Conservation (phyloP, 2,113 vertebrate species). For the Thamnaconus septentrionalis region DNA sequence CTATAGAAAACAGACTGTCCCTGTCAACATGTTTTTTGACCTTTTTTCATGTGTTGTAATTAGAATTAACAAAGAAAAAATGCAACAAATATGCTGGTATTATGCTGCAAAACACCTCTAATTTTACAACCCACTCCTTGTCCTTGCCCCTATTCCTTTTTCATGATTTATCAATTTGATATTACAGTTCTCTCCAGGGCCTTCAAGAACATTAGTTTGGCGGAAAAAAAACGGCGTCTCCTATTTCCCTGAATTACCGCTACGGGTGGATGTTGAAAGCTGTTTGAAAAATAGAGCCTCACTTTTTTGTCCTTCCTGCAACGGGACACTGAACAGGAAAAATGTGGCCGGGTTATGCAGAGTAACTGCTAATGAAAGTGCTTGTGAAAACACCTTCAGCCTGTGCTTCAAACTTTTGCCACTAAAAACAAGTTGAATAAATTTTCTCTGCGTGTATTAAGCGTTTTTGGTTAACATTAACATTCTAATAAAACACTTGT, state of each 20-base stretch:
- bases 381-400: background rate
- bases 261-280: constrained; percentile 41
- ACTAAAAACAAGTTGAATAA: background rate
- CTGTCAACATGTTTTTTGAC: constrained; percentile 40
- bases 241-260: constrained; percentile 33
- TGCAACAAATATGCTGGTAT: constrained; percentile 42
- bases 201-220: constrained; percentile 36
- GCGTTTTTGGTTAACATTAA: background rate
- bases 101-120: constrained; percentile 25
- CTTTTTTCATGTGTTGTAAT: constrained; percentile 5
- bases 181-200: constrained; percentile 12
- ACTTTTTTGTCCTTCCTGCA: constrained; percentile 37
- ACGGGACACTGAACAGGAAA: constrained; percentile 29
- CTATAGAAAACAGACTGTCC: constrained; percentile 35
- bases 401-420: background rate
- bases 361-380: constrained; percentile 9
- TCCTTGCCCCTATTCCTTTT: background rate
- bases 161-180: constrained; percentile 10
- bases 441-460: constrained; percentile 1
- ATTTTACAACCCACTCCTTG: constrained; percentile 15
- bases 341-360: constrained; percentile 4
- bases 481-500: background rate
- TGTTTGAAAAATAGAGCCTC: constrained; percentile 34
- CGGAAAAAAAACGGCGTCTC: constrained; percentile 37
- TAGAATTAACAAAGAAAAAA: too few species aligned